Evolutionary conservation across 2,888 invertebrate species (phyloP).

Genomic region (Empis livida): DNA sequence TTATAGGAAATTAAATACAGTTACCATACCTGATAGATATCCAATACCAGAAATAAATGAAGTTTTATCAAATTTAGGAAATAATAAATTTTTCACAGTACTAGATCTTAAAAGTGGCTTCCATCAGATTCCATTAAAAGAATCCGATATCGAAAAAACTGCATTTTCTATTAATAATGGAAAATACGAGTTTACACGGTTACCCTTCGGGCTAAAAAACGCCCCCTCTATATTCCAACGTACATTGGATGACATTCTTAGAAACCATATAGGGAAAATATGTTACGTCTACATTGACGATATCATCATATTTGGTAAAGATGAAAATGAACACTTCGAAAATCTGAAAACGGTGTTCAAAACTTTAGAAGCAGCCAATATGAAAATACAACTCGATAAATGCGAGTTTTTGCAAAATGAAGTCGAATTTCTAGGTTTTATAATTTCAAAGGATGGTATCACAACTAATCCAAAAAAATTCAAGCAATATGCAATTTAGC

Average conservation of each 20-base stretch:
- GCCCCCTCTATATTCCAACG: slow-evolving; percentile 1
- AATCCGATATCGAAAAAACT: slow-evolving; percentile 5
- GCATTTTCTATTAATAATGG: slow-evolving; percentile 7
- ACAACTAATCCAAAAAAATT: slow-evolving; percentile 17
- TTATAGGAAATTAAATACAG: slow-evolving; percentile 1
- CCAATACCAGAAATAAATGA: too few species aligned
- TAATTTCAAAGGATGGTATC: slow-evolving; percentile 16
- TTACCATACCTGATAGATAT: too few species aligned
- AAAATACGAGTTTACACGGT: slow-evolving; percentile 2
- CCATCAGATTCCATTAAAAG: slow-evolving; percentile 1
- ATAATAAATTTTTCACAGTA: not conserved
- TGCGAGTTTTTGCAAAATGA: too few species aligned
- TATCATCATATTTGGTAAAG: slow-evolving; percentile 11
- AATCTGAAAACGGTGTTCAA: slow-evolving; percentile 7
- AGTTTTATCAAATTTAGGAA: too few species aligned
- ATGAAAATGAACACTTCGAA: slow-evolving; percentile 7
- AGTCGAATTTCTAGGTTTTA: slow-evolving; percentile 21
- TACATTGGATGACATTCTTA: not conserved
- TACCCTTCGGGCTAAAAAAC: slow-evolving; percentile 7
- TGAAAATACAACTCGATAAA: too few species aligned
- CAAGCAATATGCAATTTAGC: slow-evolving; percentile 13
- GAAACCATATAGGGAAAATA: not conserved
- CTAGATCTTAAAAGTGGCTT: slow-evolving; percentile 3
- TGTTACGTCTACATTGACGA: slow-evolving; percentile 12
- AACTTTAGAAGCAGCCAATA: slow-evolving; percentile 8